Evolutionary conservation across 2,888 invertebrate genomes (phyloP), one percentile per base, ranked within the genome.

Genomic region (Drosophila lutescens): DNA sequence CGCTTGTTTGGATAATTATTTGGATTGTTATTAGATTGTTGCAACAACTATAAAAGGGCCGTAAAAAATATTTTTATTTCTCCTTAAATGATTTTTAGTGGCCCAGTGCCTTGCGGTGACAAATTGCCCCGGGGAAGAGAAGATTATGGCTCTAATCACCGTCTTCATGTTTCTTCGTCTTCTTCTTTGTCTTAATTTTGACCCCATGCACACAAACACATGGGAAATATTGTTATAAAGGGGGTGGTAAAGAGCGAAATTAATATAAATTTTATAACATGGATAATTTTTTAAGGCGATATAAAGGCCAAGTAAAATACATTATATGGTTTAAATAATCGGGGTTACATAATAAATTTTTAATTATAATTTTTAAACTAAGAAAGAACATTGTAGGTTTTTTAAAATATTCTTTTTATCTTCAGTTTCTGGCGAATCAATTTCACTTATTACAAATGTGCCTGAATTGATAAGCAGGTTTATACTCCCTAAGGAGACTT

Each of bases 1-100:
- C 77, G 88, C 82, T 78, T 90, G 86, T 90, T 89, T 82, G 78
- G 86, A 87, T 89, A 84, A 90, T 90, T 90, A 89, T 89, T 86
- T 80, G 78, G 88, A 90, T 89, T 89, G 86, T 91, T 90, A 90
- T 90, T 89, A 90, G 90, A 88, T 89, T 89, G 90, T 90, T 90
- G 88, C 83, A 89, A 82, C 86, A 88, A 85, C 91, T 87, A 91
- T 88, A 88, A 86, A 85, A 89, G 86, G 82, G 83, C 77, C 78
- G 87, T 89, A 85, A 90, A 89, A 81, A 81, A 87, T 79, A 84
- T 84, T 81, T 80, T 89, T 90, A 87, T 89, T 85, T 83, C 71
- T 69, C 85, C 83, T 86, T 88, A 88, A 90, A 88, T 85, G 84
- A 79, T 90, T 86, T 88, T 83, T 76, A 82, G 84, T 78, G 72